phyloP scores from a whole-genome alignment of 2,113 vertebrate species.

The Falcunculus frontatus region DNA sequence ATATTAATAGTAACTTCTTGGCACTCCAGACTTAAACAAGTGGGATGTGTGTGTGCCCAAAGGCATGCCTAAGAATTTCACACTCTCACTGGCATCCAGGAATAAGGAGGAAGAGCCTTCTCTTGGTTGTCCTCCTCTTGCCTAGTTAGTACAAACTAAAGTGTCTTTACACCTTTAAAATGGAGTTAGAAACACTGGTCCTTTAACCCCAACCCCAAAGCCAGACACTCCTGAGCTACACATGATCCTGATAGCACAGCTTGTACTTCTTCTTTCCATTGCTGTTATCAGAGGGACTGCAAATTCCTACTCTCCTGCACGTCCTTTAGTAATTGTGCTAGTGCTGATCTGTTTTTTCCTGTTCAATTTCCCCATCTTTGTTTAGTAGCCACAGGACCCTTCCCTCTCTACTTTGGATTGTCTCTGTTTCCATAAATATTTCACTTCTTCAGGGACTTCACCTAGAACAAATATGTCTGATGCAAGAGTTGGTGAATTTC shows the following conservation, averaged over 20 bases:
- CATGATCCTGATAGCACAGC: not conserved
- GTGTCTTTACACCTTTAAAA: not conserved
- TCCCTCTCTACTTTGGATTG: not conserved
- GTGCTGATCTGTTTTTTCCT: not conserved
- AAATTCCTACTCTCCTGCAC: not conserved
- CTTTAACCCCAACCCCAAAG: not conserved
- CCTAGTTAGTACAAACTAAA: not conserved
- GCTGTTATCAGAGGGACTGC: not conserved
- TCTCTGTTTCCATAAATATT: not conserved
- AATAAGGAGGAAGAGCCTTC: not conserved
- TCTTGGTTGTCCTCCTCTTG: not conserved
- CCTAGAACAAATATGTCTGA: not conserved
- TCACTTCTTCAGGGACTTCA: not conserved
- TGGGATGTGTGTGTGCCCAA: not conserved
- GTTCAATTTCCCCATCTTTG: not conserved
- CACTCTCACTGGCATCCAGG: not conserved
- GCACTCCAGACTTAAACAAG: not conserved
- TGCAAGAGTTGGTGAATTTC: not conserved
- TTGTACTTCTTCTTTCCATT: not conserved
- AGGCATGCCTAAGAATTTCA: not conserved
- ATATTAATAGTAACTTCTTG: not conserved
- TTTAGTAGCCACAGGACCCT: not conserved
- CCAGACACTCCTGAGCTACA: not conserved
- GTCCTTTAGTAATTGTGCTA: not conserved
- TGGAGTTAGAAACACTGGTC: not conserved